phyloP scores from a whole-genome alignment of 2,888 invertebrate genomes.

The Ceratothoa steindachneri region DNA sequence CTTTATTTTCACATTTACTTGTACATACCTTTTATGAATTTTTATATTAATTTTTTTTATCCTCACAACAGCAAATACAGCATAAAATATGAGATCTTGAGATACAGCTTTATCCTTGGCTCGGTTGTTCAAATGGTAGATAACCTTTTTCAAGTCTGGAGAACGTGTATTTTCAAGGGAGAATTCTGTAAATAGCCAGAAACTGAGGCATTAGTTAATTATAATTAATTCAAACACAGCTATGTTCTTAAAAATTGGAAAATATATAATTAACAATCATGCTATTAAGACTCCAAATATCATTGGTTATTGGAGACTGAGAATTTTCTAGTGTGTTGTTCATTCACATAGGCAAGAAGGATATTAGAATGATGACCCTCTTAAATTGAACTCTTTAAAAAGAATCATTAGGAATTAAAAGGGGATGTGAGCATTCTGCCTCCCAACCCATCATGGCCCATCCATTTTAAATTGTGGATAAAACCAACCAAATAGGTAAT shows the following conservation, averaged over 20 bases:
- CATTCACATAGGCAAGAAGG: no score
- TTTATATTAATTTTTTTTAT: constrained; percentile 75
- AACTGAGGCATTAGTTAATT: background rate
- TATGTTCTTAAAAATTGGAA: background rate
- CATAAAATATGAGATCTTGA: constrained; percentile 57
- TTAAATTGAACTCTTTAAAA: no score
- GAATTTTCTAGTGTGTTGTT: no score
- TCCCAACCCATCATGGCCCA: no score
- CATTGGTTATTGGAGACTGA: no score
- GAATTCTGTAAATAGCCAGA: constrained; percentile 60
- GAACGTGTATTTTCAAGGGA: constrained; percentile 69
- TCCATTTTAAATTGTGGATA: no score
- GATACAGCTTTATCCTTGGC: constrained; percentile 50
- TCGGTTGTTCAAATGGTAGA: constrained; percentile 62
- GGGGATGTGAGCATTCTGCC: no score
- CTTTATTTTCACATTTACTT: no score
- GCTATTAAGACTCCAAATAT: no score
- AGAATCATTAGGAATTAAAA: no score
- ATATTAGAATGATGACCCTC: no score
- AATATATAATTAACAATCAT: background rate
- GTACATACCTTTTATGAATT: constrained; percentile 63
- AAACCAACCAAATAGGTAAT: no score
- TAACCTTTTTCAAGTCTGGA: constrained; percentile 64
- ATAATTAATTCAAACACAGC: background rate
- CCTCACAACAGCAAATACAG: constrained; percentile 67